phyloP scores from a whole-genome alignment of 2,797 vertebrate species.

The Stomatorhinus walkeri region DNA sequence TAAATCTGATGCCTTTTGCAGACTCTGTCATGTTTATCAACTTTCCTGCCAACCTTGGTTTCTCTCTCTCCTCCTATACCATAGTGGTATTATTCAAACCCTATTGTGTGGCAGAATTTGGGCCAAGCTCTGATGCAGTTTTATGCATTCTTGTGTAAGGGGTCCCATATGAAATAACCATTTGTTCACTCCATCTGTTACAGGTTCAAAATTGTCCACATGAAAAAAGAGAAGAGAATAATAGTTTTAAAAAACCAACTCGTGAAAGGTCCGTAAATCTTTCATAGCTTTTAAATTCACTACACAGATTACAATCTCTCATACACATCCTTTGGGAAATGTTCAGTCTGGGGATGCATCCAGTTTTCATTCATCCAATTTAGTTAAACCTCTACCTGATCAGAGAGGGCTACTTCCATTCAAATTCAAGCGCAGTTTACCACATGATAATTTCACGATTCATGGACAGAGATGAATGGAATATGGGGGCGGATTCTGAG shows the following conservation, averaged over 20 bases:
- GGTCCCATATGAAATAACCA: conserved; percentile 4
- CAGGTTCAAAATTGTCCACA: background rate
- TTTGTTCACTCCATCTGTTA: conserved; percentile 11
- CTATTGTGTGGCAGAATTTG: background rate
- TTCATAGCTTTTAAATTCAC: background rate
- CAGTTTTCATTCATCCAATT: conserved; percentile 6
- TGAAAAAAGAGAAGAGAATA: background rate
- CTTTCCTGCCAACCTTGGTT: background rate
- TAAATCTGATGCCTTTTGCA: background rate
- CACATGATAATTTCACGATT: background rate
- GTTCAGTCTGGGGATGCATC: background rate
- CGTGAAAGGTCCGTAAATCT: background rate
- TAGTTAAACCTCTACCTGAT: background rate
- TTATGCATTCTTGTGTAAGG: background rate
- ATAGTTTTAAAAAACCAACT: background rate
- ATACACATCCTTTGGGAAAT: background rate
- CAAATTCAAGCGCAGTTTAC: background rate
- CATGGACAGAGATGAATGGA: background rate
- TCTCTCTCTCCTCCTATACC: background rate
- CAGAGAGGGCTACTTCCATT: background rate
- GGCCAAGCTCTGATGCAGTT: background rate
- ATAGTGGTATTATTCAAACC: background rate
- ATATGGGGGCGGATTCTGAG: background rate
- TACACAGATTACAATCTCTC: background rate
- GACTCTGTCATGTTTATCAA: background rate